phyloP scores from a whole-genome alignment of 2,113 vertebrate species.

The Oncorhynchus masou region DNA sequence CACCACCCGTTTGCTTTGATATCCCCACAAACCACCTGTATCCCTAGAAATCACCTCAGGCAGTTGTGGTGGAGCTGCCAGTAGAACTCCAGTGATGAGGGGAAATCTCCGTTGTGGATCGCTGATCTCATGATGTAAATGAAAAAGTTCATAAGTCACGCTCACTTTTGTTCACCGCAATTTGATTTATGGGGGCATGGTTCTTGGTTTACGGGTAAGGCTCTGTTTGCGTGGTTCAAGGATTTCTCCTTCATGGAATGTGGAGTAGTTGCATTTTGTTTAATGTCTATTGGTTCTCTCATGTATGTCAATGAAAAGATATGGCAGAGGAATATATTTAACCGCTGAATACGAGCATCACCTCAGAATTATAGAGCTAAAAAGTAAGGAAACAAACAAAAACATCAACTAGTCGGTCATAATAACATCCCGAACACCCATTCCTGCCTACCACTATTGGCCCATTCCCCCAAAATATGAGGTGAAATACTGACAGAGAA shows the following conservation, averaged over 20 bases:
- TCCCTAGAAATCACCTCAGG: constrained; percentile 6
- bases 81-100: background rate
- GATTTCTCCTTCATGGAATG: background rate
- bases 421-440: background rate
- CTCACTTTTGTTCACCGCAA: constrained; percentile 49
- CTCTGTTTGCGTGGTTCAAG: background rate
- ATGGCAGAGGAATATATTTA: background rate
- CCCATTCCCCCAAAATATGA: background rate
- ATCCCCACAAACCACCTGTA: constrained; percentile 21
- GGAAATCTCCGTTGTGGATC: constrained; percentile 41
- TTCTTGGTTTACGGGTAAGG: background rate
- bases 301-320: background rate
- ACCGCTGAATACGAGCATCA: background rate
- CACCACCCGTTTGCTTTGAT: background rate
- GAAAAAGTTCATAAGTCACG: constrained; percentile 60
- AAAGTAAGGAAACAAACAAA: background rate
- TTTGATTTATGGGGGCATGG: constrained; percentile 59
- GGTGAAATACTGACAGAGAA: constrained; percentile 17
- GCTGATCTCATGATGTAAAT: constrained; percentile 71
- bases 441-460: background rate
- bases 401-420: background rate
- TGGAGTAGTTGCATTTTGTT: background rate
- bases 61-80: background rate
- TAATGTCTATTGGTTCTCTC: background rate
- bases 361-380: background rate